phyloP scores from a whole-genome alignment of 23 tunicate species.

The Styela clava region DNA sequence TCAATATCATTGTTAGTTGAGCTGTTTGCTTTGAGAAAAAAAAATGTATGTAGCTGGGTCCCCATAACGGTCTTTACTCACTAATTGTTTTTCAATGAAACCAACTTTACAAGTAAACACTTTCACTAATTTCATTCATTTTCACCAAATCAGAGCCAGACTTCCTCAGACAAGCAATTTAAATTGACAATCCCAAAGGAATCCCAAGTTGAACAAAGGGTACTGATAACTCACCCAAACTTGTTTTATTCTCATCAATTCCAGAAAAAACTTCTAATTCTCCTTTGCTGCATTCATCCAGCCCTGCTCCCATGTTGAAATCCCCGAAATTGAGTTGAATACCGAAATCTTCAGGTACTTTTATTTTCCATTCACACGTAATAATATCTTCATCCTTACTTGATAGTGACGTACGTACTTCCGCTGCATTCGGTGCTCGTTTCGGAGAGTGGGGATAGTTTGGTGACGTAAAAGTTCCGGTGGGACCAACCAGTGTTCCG shows the following conservation, averaged over 20 bases:
- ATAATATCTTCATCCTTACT: slow-evolving; percentile 14
- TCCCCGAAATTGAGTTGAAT: slow-evolving; percentile 80
- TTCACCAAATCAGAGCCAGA: too few species aligned
- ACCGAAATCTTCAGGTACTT: slow-evolving; percentile 47
- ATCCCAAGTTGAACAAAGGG: too few species aligned
- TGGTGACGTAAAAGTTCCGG: slow-evolving; percentile 94
- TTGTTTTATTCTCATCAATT: slow-evolving; percentile 41
- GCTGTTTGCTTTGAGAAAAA: too few species aligned
- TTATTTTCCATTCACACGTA: slow-evolving; percentile 73
- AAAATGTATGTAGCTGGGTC: too few species aligned
- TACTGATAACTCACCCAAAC: slow-evolving; percentile 70
- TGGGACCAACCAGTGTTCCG: slow-evolving; percentile 36
- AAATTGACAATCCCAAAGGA: too few species aligned
- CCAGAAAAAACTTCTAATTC: slow-evolving; percentile 67
- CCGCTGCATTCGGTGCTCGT: not conserved
- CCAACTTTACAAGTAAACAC: too few species aligned
- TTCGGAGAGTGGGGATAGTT: slow-evolving; percentile 55
- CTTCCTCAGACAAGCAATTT: too few species aligned
- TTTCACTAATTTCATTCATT: too few species aligned
- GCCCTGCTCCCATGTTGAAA: slow-evolving; percentile 62
- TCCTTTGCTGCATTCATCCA: slow-evolving; percentile 86
- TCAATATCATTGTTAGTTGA: too few species aligned
- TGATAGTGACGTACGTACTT: not conserved
- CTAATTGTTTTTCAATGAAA: too few species aligned
- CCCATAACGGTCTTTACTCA: too few species aligned